phyloP scores from a whole-genome alignment of 2,797 vertebrate genomes.

The Oreochromis mossambicus region DNA sequence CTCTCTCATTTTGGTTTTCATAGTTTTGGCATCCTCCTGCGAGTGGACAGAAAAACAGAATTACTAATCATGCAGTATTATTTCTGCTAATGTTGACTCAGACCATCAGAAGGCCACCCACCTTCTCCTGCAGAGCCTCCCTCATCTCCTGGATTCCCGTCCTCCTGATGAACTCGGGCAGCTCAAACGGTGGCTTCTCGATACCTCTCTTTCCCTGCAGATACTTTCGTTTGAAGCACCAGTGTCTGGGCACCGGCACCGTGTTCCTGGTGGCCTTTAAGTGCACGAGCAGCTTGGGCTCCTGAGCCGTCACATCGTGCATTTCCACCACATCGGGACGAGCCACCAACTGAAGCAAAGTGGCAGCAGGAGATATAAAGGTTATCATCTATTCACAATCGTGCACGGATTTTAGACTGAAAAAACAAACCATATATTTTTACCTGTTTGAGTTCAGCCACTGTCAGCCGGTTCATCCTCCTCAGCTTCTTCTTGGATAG shows the following conservation, averaged over 20 bases:
- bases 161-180: slow-evolving; percentile 93
- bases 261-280: slow-evolving; percentile 94
- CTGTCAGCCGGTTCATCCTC: slow-evolving; percentile 91
- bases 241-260: slow-evolving; percentile 91
- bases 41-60: not conserved
- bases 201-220: slow-evolving; percentile 96
- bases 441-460: slow-evolving; percentile 97
- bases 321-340: slow-evolving; percentile 95
- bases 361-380: not conserved
- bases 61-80: not conserved
- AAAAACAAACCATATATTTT: not conserved
- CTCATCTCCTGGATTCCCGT: slow-evolving; percentile 97
- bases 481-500: slow-evolving; percentile 95
- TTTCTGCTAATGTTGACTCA: not conserved
- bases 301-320: slow-evolving; percentile 93
- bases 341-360: slow-evolving; percentile 79
- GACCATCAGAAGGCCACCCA: slow-evolving; percentile 27
- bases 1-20: slow-evolving; percentile 97
- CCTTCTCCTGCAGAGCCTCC: slow-evolving; percentile 95
- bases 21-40: slow-evolving; percentile 93
- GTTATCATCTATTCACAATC: not conserved
- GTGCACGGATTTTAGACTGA: not conserved
- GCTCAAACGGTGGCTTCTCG: slow-evolving; percentile 92
- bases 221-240: slow-evolving; percentile 97
- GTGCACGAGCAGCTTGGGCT: slow-evolving; percentile 93